These are phyloP conservation scores for Crepidodera aurea DNA, from an alignment of 2,888 invertebrate genomes.

Conservation along the genomic window DNA sequence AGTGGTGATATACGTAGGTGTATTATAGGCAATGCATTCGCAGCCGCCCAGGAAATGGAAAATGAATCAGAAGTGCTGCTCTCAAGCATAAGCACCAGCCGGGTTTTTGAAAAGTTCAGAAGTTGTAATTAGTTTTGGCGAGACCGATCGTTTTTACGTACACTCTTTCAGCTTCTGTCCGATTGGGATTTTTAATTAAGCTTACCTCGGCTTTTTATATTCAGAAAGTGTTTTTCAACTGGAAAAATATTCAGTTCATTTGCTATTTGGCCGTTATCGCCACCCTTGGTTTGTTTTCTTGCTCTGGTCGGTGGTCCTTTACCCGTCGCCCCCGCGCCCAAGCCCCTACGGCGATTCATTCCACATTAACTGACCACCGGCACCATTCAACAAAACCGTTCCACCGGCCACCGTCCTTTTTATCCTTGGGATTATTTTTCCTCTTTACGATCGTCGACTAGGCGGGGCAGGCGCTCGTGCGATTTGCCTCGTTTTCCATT, in stretches of 20 bases:
- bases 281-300: conserved; percentile 59
- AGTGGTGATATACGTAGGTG: conserved; percentile 20
- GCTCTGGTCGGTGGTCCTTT: conserved; percentile 34
- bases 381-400: conserved; percentile 27
- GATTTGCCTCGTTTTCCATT: conserved; percentile 8
- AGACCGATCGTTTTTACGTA: conserved; percentile 55
- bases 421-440: conserved; percentile 33
- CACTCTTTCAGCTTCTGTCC: conserved; percentile 53
- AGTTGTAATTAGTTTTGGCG: conserved; percentile 60
- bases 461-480: not conserved
- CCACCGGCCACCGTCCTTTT: conserved; percentile 21
- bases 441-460: conserved; percentile 5
- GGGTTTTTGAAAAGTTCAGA: conserved; percentile 58
- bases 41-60: conserved; percentile 26
- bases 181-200: conserved; percentile 62
- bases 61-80: conserved; percentile 48
- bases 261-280: conserved; percentile 55
- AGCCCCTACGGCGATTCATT: conserved; percentile 26
- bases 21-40: conserved; percentile 12
- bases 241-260: conserved; percentile 61
- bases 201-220: conserved; percentile 59
- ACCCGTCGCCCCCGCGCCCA: conserved; percentile 12
- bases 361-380: conserved; percentile 49
- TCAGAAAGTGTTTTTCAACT: conserved; percentile 60
- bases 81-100: conserved; percentile 51